Evolutionary conservation across 2,113 vertebrate species (phyloP), one percentile per base, ranked within the genome.

Genomic region (Hippocampus comes): DNA sequence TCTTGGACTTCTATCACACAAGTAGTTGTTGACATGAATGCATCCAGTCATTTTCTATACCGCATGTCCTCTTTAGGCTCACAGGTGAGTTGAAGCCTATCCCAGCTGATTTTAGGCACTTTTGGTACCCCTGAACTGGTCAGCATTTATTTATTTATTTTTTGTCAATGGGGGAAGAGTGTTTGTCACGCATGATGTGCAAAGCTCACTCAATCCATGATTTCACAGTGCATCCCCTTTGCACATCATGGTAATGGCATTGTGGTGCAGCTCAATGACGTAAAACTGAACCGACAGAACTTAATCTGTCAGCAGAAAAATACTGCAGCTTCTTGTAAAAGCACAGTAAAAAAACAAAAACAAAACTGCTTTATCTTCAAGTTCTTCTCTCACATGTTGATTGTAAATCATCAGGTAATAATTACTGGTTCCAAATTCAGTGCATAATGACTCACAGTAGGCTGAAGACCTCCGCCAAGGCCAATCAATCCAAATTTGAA

Each of bases 281-380:
- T 63, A 12, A 38, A 72, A 70, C 69, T 42, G 63, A 34, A 46
- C 43, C 63, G 66, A 71, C 55, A 72, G 41, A 34, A 56, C 51
- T 66, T 23, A 51, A 76, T 30, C 65, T 75, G 68, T 78, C 72
- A 78, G 63, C 53, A 72, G 30, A 68, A 46, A 73, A 61, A 25
- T 12, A 51, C 25, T 68, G 63, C 61, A 38, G 75, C 30, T 72
- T 75, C 75, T 72, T 76, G 66, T 71, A 43, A 18, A 67, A 73
- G 10, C 2, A 17, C 42, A 41, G 30, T 48, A 5, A 56, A 3
- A 12, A 1, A n/a, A 61, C 4, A 34, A 34, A 34, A 5, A 30
- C 3, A 30, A 30, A 30, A 30, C 48, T 27, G 25, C 66, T 53
- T 83, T 21, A 53, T 73, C 73, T 77, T 73, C 70, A 70, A 77